Percentiles rank a stretch among this genome's conserved stretches.
Evolutionary conservation across 1,140 invertebrate species (phyloP).

Genomic region (Saccostrea cuccullata): DNA sequence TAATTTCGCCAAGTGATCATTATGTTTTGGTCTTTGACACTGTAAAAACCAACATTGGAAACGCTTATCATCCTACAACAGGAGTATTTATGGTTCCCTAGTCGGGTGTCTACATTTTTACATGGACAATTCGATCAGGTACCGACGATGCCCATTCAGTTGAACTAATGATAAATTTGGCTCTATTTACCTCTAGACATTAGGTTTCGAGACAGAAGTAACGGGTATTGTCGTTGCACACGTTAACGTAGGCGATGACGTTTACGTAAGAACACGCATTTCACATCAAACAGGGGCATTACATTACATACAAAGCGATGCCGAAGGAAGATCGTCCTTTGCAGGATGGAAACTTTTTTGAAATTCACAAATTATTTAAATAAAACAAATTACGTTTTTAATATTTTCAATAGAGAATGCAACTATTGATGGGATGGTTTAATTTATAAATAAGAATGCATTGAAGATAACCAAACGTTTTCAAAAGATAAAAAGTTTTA

Average conservation of each 20-base stretch:
- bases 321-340: background rate
- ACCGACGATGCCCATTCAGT: background rate
- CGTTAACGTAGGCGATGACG: background rate
- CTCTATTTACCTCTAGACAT: background rate
- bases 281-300: background rate
- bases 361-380: background rate
- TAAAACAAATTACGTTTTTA: too few species aligned
- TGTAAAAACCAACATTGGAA: conserved; percentile 28
- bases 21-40: background rate
- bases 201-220: background rate
- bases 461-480: too few species aligned
- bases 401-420: too few species aligned
- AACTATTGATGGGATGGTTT: too few species aligned
- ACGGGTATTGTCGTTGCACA: background rate
- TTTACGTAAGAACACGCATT: background rate
- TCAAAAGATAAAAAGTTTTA: too few species aligned
- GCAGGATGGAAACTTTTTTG: conserved; percentile 31
- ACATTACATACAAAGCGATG: conserved; percentile 6
- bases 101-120: background rate
- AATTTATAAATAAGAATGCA: too few species aligned
- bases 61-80: background rate
- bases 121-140: conserved; percentile 10
- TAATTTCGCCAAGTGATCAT: background rate
- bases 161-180: background rate
- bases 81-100: conserved; percentile 25